Conservation (phyloP, 2,797 vertebrate species). For the Galaxias olidus region DNA sequence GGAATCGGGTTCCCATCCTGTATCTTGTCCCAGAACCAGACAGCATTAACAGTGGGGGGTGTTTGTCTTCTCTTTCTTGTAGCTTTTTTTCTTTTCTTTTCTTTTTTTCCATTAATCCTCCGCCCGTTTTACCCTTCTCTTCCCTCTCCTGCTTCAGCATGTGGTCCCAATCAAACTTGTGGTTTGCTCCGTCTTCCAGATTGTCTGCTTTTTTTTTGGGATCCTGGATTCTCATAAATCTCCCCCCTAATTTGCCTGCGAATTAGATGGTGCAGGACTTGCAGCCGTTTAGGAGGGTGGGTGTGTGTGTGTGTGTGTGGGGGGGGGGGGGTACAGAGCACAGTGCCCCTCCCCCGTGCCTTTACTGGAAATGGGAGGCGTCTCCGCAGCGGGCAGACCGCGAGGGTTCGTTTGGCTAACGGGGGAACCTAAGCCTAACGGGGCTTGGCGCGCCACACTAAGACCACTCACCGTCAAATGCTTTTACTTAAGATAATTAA, state of each 20-base stretch:
- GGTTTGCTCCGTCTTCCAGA: slow-evolving; percentile 66
- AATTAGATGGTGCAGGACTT: slow-evolving; percentile 71
- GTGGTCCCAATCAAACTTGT: slow-evolving; percentile 72
- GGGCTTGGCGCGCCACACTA: slow-evolving; percentile 10
- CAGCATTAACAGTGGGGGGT: slow-evolving; percentile 27
- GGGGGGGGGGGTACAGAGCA: slow-evolving; percentile 25
- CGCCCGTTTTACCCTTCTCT: slow-evolving; percentile 17
- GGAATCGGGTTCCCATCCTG: slow-evolving; percentile 41
- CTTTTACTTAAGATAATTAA: slow-evolving; percentile 60
- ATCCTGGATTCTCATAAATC: slow-evolving; percentile 75
- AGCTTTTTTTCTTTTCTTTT: slow-evolving; percentile 24
- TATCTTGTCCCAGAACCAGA: slow-evolving; percentile 47
- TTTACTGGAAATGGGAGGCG: slow-evolving; percentile 74
- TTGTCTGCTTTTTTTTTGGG: slow-evolving; percentile 73
- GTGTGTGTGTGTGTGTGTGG: background rate
- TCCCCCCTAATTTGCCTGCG: slow-evolving; percentile 70
- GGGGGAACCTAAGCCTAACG: slow-evolving; percentile 41
- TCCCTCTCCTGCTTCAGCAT: slow-evolving; percentile 60
- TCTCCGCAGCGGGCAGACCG: slow-evolving; percentile 50
- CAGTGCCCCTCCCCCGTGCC: slow-evolving; percentile 44
- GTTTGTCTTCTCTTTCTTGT: slow-evolving; percentile 25
- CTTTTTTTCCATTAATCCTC: background rate
- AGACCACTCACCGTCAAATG: slow-evolving; percentile 53
- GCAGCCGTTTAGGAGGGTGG: slow-evolving; percentile 54
- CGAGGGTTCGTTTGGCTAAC: slow-evolving; percentile 49